Conservation (phyloP, 1,140 invertebrate species). For the Theocolax elegans region DNA sequence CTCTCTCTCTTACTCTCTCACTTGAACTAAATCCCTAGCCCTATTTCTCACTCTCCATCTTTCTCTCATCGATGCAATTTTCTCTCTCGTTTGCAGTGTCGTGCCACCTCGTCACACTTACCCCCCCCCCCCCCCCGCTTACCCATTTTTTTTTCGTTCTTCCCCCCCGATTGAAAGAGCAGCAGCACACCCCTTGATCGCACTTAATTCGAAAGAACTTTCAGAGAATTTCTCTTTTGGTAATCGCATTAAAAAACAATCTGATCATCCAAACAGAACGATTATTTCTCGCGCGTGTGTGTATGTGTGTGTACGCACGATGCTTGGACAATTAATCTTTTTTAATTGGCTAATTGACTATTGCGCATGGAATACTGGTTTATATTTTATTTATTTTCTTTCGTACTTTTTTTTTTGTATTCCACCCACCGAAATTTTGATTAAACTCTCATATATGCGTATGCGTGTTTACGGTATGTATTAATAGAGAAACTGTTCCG, state of each 20-base stretch:
- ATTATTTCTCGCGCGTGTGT: too few species aligned
- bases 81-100: constrained; percentile 33
- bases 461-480: too few species aligned
- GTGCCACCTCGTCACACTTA: background rate
- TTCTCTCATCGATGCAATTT: constrained; percentile 30
- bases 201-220: constrained; percentile 33
- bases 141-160: too few species aligned
- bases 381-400: too few species aligned
- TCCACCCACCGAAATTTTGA: too few species aligned
- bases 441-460: too few species aligned
- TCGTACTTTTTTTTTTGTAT: too few species aligned
- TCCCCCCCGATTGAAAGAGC: background rate
- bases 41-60: constrained; percentile 27
- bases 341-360: too few species aligned
- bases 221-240: constrained; percentile 9
- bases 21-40: constrained; percentile 21
- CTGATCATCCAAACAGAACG: constrained; percentile 2
- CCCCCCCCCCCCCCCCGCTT: background rate
- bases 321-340: too few species aligned
- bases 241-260: constrained; percentile 42
- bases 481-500: too few species aligned
- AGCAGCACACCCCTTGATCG: background rate
- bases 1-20: constrained; percentile 12
- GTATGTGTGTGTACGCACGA: too few species aligned
- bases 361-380: too few species aligned